Evolutionary conservation across 1,140 invertebrate species (phyloP).

Genomic region (Apis florea): DNA sequence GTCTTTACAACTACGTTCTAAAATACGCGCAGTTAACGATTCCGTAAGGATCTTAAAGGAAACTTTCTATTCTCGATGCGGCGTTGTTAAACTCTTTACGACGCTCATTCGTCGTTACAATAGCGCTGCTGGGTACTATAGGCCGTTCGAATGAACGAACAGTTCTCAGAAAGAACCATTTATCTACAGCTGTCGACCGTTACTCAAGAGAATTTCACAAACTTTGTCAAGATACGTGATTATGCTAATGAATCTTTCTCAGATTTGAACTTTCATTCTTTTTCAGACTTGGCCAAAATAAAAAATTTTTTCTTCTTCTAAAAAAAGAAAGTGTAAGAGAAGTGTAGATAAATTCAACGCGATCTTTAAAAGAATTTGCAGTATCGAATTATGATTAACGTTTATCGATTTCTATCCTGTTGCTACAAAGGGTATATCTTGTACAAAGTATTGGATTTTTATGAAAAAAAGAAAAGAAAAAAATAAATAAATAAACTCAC

Average conservation of each 20-base stretch:
- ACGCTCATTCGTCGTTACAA: slow-evolving; percentile 73
- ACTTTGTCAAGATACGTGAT: slow-evolving; percentile 57
- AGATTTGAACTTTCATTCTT: neutral
- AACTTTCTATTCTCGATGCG: slow-evolving; percentile 64
- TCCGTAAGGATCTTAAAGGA: slow-evolving; percentile 69
- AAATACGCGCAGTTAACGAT: slow-evolving; percentile 75
- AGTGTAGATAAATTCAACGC: neutral
- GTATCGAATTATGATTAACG: neutral
- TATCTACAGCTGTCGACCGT: slow-evolving; percentile 67
- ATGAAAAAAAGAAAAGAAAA: neutral
- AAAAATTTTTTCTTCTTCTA: slow-evolving; percentile 41
- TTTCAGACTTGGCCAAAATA: slow-evolving; percentile 16
- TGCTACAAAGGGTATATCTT: too few species aligned
- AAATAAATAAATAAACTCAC: neutral
- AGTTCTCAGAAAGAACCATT: slow-evolving; percentile 62
- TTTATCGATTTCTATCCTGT: neutral
- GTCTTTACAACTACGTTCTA: slow-evolving; percentile 68
- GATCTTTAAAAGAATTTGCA: neutral
- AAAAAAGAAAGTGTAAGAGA: neutral
- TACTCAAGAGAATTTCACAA: slow-evolving; percentile 54
- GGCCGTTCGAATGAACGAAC: slow-evolving; percentile 66
- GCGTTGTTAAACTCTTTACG: slow-evolving; percentile 75
- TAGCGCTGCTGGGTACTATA: slow-evolving; percentile 60
- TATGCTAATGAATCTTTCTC: slow-evolving; percentile 55
- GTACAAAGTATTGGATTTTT: neutral